Conservation (phyloP, 2,888 invertebrate species). For the Leucania comma region DNA sequence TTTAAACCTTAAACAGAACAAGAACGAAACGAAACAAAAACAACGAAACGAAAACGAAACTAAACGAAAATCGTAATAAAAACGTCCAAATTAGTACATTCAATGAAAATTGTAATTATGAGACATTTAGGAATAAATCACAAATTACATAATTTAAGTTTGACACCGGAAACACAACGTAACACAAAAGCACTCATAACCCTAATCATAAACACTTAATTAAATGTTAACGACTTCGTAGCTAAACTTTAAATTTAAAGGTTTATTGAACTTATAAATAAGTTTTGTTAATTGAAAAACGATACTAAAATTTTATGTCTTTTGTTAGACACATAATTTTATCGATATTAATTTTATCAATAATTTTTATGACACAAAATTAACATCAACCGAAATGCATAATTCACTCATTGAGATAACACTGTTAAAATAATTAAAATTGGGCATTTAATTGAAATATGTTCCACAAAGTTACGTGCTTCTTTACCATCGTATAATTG, state of each 20-base stretch:
- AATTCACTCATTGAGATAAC: background rate
- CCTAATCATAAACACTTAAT: conserved; percentile 18
- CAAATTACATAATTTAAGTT: background rate
- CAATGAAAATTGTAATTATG: too few species aligned
- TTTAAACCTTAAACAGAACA: too few species aligned
- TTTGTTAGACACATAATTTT: background rate
- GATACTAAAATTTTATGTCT: conserved; percentile 21
- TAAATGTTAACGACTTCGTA: conserved; percentile 36
- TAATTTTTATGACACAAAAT: conserved; percentile 1
- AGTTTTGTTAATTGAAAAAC: conserved; percentile 28
- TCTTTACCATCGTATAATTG: background rate
- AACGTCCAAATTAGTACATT: too few species aligned
- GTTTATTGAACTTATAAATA: conserved; percentile 39
- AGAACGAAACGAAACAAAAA: too few species aligned
- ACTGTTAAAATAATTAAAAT: background rate
- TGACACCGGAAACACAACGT: conserved; percentile 1
- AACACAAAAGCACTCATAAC: conserved; percentile 1
- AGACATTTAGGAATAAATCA: background rate
- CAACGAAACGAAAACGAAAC: too few species aligned
- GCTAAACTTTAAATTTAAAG: conserved; percentile 6
- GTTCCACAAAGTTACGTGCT: background rate
- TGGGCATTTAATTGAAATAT: background rate
- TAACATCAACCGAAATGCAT: background rate
- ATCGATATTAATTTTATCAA: conserved; percentile 12
- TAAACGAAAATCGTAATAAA: too few species aligned